Conservation (phyloP, 37 sponge, comb jelly and placozoan species). For the Spongilla lacustris region DNA sequence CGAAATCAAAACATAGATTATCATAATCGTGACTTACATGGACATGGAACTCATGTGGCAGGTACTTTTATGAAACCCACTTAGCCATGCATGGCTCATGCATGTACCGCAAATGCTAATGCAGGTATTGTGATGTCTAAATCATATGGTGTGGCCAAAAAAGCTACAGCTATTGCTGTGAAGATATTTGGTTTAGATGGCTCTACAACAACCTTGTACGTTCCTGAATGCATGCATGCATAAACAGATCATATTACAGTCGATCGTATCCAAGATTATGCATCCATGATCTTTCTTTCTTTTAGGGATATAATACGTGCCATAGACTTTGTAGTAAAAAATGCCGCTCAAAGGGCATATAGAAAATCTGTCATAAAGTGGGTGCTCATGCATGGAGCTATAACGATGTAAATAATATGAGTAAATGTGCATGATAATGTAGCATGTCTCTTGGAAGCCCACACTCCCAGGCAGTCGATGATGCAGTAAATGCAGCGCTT, state of each 20-base stretch:
- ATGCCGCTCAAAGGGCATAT: not conserved
- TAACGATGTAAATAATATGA: too few relatives aligned
- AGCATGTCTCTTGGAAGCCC: slow-evolving; percentile 78
- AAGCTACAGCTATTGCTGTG: slow-evolving; percentile 50
- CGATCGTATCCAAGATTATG: too few relatives aligned
- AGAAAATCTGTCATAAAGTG: slow-evolving; percentile 9
- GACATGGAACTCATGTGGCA: slow-evolving; percentile 64
- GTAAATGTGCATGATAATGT: not conserved
- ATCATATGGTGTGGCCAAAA: slow-evolving; percentile 41
- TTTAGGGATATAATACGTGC: not conserved
- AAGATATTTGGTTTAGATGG: slow-evolving; percentile 24
- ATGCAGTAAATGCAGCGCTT: slow-evolving; percentile 42
- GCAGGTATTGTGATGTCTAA: slow-evolving; percentile 21
- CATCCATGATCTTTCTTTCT: not conserved
- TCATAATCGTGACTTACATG: slow-evolving; percentile 19
- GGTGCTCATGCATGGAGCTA: not conserved
- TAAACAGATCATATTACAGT: too few relatives aligned
- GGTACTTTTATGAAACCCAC: not conserved
- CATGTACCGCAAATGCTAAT: too few relatives aligned
- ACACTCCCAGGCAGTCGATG: slow-evolving; percentile 19
- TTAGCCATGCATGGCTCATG: too few relatives aligned
- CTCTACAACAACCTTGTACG: too few relatives aligned
- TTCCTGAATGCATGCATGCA: too few relatives aligned
- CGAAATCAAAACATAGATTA: slow-evolving; percentile 4
- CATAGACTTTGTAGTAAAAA: not conserved